Base-by-base conservation (phyloP, 2,888 invertebrate species). In the Euplagia quadripunctaria region DNA sequence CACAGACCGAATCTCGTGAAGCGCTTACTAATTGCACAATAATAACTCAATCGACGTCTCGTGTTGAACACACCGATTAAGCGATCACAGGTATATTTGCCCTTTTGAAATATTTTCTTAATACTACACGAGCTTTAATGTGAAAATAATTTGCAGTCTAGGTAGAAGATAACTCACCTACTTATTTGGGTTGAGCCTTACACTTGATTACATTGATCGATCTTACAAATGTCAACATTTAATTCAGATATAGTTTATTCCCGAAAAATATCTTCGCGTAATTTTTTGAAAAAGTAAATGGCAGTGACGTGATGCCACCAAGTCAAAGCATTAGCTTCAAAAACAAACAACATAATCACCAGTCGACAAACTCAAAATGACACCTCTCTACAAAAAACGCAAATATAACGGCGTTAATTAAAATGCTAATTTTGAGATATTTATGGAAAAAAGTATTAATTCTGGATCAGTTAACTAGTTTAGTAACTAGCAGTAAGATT, bases 11-110 rank as follows among this genome's bases (percentile, higher is more conserved):
- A 89, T 87, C 89, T 89, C 88, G 87, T 88, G 89, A 88, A 88
- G 86, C 88, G 87, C 84, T 87, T 89, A 91, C 92, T 93, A 94
- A 94, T 94, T 94, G 91, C 94, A 92, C 91, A 93, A 93, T 94
- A 94, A 94, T 94, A 94, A 94, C 94, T 94, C 93, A 93, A 94
- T 94, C 91, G 90, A 83, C 88, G 87, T 86, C 85, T 89, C 87
- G 88, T 88, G 89, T 87, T 85, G 87, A 88, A 86, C 84, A 82
- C 82, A 79, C 79, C 87, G 86, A 91, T 92, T 91, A 91, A 84
- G 83, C 76, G 78, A 85, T 84, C 82, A 78, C 75, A 75, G 73
- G 77, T 77, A 77, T 79, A 71, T 78, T 82, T 82, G 82, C 80
- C 80, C 78, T 83, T 80, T 79, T 78, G 69, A 77, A 76, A 78